phyloP scores from a whole-genome alignment of 2,888 invertebrate species.

The Andrena haemorrhoa region DNA sequence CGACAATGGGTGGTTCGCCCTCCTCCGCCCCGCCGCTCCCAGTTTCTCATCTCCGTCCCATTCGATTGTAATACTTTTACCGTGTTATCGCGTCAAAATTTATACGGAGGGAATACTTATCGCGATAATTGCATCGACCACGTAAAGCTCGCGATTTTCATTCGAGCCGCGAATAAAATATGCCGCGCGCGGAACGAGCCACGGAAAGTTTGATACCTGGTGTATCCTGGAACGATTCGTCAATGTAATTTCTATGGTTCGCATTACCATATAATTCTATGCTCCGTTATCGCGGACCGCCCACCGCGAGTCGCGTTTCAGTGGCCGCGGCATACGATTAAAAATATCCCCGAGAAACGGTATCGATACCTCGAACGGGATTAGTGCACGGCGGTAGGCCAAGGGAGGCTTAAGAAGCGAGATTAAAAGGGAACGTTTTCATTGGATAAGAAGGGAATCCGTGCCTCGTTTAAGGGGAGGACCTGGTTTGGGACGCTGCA shows the following conservation, averaged over 20 bases:
- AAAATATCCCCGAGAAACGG: slow-evolving; percentile 1
- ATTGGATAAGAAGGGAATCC: too few species aligned
- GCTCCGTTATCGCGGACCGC: slow-evolving; percentile 6
- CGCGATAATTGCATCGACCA: slow-evolving; percentile 23
- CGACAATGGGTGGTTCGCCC: neutral
- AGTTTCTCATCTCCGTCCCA: slow-evolving; percentile 30
- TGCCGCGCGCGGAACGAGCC: neutral
- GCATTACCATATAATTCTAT: slow-evolving; percentile 23
- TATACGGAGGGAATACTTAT: slow-evolving; percentile 22
- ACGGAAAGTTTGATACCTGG: slow-evolving; percentile 8
- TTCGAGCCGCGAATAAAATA: slow-evolving; percentile 12
- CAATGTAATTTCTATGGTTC: slow-evolving; percentile 13
- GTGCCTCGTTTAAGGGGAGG: too few species aligned
- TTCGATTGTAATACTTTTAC: slow-evolving; percentile 24
- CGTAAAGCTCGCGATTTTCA: slow-evolving; percentile 12
- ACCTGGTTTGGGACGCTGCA: too few species aligned
- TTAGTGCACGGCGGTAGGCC: slow-evolving; percentile 33
- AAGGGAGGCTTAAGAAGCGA: too few species aligned
- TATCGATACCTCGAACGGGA: slow-evolving; percentile 34
- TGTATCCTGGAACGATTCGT: slow-evolving; percentile 18
- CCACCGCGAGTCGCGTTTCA: slow-evolving; percentile 3
- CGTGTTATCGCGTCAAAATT: neutral
- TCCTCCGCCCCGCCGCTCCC: neutral
- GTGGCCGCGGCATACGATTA: neutral
- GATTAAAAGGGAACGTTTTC: too few species aligned